Evolutionary conservation across 2,888 invertebrate genomes (phyloP), one percentile per base, ranked within the genome.

Genomic region (Nephrocerus scutellatus): DNA sequence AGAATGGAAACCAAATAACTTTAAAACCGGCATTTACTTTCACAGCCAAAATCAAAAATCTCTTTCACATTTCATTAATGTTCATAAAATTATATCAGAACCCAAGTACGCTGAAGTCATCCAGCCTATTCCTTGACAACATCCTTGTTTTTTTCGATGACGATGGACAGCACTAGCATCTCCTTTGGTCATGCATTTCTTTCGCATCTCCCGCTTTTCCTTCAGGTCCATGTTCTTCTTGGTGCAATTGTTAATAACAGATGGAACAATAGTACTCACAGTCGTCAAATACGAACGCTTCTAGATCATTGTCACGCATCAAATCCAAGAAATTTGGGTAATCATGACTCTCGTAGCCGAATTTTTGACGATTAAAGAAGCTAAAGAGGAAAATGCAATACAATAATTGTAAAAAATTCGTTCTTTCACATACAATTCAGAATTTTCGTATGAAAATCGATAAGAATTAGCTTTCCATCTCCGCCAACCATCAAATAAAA

Each of bases 361-460:
- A 97, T 33, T 91, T 78, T 58, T 82, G 82, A 55, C 81, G 78
- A 50, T 96, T 82, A 66, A 98, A 98, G 68, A 84, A 91, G 59
- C 86, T 87, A 50, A 34, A 56, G 48, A 44, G 7, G 10, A 22
- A 30, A 18, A 16, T n/a, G n/a, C n/a, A n/a, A n/a, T n/a, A n/a
- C n/a, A n/a, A n/a, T n/a, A n/a, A n/a, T n/a, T n/a, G n/a, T n/a
- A n/a, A n/a, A n/a, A n/a, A n/a, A n/a, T n/a, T n/a, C n/a, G n/a
- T n/a, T n/a, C n/a, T n/a, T n/a, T n/a, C 2, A 30, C 56, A 74
- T 70, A 90, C 82, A 81, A 75, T 76, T 86, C 80, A 29, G 96
- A 97, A 68, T 98, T 93, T 23, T 74, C 61, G 69, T 98, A 97
- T 16, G 84, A 66, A 98, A 98, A 72, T 99, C 98, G 46, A 97